Percentiles rank a stretch among this genome's conserved stretches.
phyloP scores from a whole-genome alignment of 1,140 invertebrate species.

The Sitobion miscanthi region DNA sequence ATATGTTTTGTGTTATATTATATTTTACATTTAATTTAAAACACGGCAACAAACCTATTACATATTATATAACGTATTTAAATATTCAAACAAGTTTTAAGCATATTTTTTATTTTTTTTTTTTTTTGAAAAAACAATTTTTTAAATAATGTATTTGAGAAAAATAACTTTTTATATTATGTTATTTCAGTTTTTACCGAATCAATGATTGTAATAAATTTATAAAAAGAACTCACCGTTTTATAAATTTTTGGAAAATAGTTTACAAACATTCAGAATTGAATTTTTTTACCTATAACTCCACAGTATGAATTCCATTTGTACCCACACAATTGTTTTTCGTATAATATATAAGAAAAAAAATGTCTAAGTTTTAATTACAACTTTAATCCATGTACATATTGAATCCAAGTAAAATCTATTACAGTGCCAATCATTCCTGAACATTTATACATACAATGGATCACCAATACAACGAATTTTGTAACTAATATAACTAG shows the following conservation, averaged over 20 bases:
- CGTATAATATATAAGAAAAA: not conserved
- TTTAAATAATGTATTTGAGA: not conserved
- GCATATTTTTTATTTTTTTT: too few relatives aligned
- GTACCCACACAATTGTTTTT: not conserved
- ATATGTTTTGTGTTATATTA: not conserved
- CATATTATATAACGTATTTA: too few relatives aligned
- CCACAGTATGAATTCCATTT: not conserved
- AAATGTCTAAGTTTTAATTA: not conserved
- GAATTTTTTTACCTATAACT: not conserved
- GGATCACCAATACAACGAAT: not conserved
- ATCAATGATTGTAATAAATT: not conserved
- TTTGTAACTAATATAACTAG: not conserved
- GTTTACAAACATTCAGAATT: not conserved
- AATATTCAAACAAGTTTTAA: too few relatives aligned
- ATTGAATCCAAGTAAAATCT: not conserved
- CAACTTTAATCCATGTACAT: not conserved
- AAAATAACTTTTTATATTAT: not conserved
- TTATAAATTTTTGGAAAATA: not conserved
- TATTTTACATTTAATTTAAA: too few relatives aligned
- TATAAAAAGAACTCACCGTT: not conserved
- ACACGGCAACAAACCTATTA: too few relatives aligned
- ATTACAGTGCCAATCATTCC: conserved; percentile 45
- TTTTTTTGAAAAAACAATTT: not conserved
- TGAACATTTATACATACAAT: conserved; percentile 45
- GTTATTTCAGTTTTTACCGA: not conserved